Evolutionary conservation across 2,113 vertebrate species (phyloP), one percentile per base, ranked within the genome.

Genomic region (Anolis sagrei): DNA sequence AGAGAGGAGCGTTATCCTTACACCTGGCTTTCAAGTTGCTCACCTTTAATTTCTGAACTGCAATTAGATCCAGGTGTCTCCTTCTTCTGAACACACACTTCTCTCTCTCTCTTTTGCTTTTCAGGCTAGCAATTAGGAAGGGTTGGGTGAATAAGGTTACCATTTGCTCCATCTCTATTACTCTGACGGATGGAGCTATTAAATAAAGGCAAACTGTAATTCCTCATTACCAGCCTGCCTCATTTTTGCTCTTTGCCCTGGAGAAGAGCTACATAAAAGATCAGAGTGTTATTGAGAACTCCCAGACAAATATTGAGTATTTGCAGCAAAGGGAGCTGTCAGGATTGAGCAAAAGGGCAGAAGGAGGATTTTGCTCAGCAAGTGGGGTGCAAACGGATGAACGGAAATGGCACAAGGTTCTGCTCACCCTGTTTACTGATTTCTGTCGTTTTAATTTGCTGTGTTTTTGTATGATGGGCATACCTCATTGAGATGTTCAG

Each of bases 181-280:
- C 91, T 95, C 93, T 96, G 95, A 93, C 85, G 93, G 93, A 95
- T 96, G 93, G 92, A 95, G 91, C 92, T 95, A 93, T 95, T 96
- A 95, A 93, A 94, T 94, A 93, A 96, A 95, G 92, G 87, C 91
- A 96, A 96, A 95, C 94, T 94, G 85, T 93, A 96, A 95, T 95
- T 97, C 90, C 95, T 95, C 96, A 95, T 96, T 96, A 95, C 93
- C 92, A 95, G 87, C 86, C 87, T 88, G 88, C 70, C 89, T 94
- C 86, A 92, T 95, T 95, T 94, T 78, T 95, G 93, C 94, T 91
- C 94, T 96, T 96, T 96, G 94, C 90, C 94, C 91, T 81, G 86
- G 87, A 96, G 93, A 96, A 93, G 93, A 94, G 91, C 92, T 94
- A 86, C 90, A 91, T 94, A 86, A 94, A 95, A 96, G 91, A 96